Base-by-base conservation (phyloP, 2,888 invertebrate species). In the Parelbella ahira region DNA sequence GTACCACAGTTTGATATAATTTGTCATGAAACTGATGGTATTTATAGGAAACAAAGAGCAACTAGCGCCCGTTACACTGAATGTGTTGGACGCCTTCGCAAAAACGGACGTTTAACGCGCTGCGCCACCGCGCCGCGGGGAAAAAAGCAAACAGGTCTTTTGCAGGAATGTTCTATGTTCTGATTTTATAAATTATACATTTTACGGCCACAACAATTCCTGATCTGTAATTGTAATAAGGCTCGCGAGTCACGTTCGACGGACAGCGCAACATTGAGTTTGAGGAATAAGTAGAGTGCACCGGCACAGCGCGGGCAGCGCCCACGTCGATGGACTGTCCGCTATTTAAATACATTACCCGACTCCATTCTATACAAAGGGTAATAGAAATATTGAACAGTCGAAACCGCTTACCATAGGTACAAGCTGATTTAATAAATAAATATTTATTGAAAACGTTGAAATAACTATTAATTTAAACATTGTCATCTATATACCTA, bases 151-250 rank as follows among this genome's bases (percentile, higher is more conserved):
- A 58, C 63, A 60, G 60, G 54, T 60, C 52, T 63, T 63, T 63
- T 56, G n/a, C 53, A 43, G 56, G 63, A 64, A 66, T 68, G 67
- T 70, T 69, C 66, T 64, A 54, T 63, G 68, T 69, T 68, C 65
- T 60, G 71, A 63, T 73, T 77, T 70, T 73, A 83, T 86, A 82
- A 78, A 83, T 83, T 78, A 84, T 80, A 76, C 79, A 83, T 84
- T 73, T 78, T 72, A 77, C 71, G 72, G 66, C 60, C 70, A 65
- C 74, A 81, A 84, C 83, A 82, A 84, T 81, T 79, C 77, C 79
- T 77, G 66, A 84, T 84, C 75, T 84, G 83, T 82, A 77, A 86
- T 84, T 84, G 75, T 83, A 86, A 86, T 84, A 78, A 76, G 80
- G 65, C 56, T 58, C 61, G 61, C 68, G 70, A 75, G 72, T 75